These are phyloP conservation scores for Alauda arvensis DNA, from an alignment of 2,797 vertebrate species.

Conservation along the genomic window DNA sequence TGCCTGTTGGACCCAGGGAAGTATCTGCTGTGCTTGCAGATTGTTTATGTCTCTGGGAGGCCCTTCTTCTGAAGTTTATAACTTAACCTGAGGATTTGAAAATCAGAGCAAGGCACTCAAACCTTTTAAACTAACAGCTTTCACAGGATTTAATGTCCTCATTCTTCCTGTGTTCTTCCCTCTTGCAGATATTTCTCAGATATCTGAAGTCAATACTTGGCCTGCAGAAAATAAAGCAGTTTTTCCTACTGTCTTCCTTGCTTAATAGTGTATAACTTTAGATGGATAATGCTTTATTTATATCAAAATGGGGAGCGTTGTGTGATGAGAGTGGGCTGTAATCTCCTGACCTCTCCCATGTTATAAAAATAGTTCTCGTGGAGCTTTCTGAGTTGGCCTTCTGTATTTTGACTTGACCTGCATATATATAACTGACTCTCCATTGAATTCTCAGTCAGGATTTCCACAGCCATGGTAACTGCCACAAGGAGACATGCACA, in stretches of 20 bases:
- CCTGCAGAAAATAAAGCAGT: not conserved
- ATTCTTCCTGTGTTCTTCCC: not conserved
- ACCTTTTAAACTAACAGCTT: not conserved
- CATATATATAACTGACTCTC: slow-evolving; percentile 51
- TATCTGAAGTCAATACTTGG: not conserved
- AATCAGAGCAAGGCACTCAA: not conserved
- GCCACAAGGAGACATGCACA: slow-evolving; percentile 30
- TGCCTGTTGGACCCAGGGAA: not conserved
- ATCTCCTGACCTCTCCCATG: not conserved
- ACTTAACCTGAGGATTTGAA: not conserved
- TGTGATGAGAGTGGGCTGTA: not conserved
- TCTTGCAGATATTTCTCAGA: not conserved
- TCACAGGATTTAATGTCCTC: not conserved
- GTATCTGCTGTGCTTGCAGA: not conserved
- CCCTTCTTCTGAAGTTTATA: not conserved
- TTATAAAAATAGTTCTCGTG: slow-evolving; percentile 19
- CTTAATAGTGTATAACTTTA: not conserved
- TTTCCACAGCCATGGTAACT: slow-evolving; percentile 48
- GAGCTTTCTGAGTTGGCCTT: not conserved
- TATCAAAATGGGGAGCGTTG: not conserved
- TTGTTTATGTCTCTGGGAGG: not conserved
- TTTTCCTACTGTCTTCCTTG: not conserved
- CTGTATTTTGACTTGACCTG: slow-evolving; percentile 43
- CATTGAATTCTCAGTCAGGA: slow-evolving; percentile 23
- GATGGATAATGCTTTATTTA: not conserved